Evolutionary conservation across 2,888 invertebrate genomes (phyloP).

Genomic region (Omphaloscelis lunosa): DNA sequence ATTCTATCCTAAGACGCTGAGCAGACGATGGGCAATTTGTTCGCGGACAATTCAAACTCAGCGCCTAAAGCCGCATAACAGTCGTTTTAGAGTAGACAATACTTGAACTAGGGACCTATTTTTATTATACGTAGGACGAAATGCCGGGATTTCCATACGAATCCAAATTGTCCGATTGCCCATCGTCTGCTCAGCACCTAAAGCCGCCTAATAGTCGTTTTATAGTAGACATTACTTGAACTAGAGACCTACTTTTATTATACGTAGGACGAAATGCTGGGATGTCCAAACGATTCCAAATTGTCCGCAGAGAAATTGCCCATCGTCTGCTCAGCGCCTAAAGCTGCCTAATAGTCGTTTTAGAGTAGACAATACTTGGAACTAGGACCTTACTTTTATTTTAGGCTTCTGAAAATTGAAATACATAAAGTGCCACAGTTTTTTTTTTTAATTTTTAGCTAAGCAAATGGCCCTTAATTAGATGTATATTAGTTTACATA

Average conservation of each 20-base stretch:
- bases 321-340: no score
- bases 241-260: background rate
- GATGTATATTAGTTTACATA: background rate
- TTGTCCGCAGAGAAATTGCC: no score
- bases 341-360: background rate
- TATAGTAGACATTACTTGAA: background rate
- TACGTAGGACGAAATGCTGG: no score
- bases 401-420: background rate
- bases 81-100: no score
- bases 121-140: no score
- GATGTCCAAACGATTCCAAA: no score
- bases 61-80: no score
- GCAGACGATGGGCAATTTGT: no score
- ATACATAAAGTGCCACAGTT: background rate
- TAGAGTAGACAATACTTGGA: background rate
- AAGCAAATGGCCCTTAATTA: background rate
- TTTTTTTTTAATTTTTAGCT: background rate
- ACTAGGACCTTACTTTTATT: background rate
- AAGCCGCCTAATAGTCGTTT: background rate
- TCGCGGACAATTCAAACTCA: background rate
- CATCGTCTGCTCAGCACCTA: no score
- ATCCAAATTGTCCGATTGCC: no score
- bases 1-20: background rate
- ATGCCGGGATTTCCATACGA: no score
- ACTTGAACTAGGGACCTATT: no score